Evolutionary conservation across 2,888 invertebrate species (phyloP), one percentile per base, ranked within the genome.

Genomic region (Criorhina ranunculi): DNA sequence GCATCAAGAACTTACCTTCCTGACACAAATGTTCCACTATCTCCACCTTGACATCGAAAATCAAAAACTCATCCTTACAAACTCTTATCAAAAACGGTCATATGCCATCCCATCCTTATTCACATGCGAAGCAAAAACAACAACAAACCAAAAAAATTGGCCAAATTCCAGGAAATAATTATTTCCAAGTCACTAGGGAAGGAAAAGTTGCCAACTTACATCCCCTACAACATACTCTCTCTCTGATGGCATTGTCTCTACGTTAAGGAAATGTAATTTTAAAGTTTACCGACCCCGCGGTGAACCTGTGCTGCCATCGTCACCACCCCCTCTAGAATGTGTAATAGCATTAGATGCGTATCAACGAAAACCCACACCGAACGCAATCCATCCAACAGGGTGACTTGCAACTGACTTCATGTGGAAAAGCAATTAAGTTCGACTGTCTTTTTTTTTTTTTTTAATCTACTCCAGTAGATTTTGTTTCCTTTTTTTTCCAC

Each of bases 401-500:
- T 92, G 91, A 93, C 93, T 93, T 93, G 93, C 93, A 93, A 92
- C 89, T 91, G 90, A 91, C 93, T 93, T 93, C 93, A 92, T 92
- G 92, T 91, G 90, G 91, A 90, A 87, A 88, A 87, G 88, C 86
- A 87, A 88, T 87, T 88, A 87, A 88, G 86, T 81, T 86, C 82
- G 79, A 87, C 83, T 81, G 72, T 67, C 72, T 67, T 66, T 81
- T 86, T 69, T 66, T 81, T 86, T 69, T 76, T 59, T 69, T 76
- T 70, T 70, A 86, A 81, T 81, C 85, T 81, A 85, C 80, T 70
- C 75, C 53, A 53, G 75, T 57, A 85, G 51, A 70, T 66, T 11
- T 35, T 31, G 51, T 70, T 40, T 62, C 40, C 31, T 60, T 40
- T 24, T 44, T n/a, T 62, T 59, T 49, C n/a, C 12, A 35, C 42